phyloP scores from a whole-genome alignment of 2,888 invertebrate species.

The Conus canariensis region DNA sequence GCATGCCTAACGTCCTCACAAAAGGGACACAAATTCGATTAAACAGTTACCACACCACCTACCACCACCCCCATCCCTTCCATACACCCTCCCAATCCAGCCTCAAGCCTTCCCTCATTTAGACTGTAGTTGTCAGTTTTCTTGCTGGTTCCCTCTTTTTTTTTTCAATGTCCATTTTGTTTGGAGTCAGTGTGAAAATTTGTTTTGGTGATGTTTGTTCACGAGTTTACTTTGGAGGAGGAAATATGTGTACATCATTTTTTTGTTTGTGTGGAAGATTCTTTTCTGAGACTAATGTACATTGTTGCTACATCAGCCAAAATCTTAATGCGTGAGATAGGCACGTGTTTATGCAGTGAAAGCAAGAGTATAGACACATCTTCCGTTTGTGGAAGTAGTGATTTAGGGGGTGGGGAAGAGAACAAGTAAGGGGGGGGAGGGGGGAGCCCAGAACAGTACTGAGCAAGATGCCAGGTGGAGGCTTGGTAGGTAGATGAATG shows the following conservation, averaged over 20 bases:
- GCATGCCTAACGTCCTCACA: constrained; percentile 60
- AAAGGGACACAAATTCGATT: constrained; percentile 30
- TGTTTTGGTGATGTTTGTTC: background rate
- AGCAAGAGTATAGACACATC: no score
- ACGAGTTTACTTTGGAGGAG: constrained; percentile 31
- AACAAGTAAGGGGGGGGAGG: no score
- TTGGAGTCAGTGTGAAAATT: constrained; percentile 7
- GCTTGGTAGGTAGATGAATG: constrained; percentile 19
- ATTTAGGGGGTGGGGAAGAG: no score
- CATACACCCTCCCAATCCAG: background rate
- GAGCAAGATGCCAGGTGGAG: background rate
- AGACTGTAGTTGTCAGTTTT: constrained; percentile 33
- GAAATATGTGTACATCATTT: background rate
- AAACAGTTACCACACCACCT: background rate
- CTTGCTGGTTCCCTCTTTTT: constrained; percentile 28
- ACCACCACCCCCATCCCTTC: background rate
- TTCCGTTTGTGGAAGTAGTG: no score
- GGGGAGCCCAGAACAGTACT: no score
- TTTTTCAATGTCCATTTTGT: background rate
- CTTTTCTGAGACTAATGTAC: background rate
- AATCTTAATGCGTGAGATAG: background rate
- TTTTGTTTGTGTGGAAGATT: constrained; percentile 19
- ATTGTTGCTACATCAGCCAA: background rate
- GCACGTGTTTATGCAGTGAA: no score
- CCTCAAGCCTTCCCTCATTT: background rate